Percentiles rank a stretch among this genome's conserved stretches.
Conservation (phyloP, 2,113 vertebrate genomes). For the Carassius auratus region DNA sequence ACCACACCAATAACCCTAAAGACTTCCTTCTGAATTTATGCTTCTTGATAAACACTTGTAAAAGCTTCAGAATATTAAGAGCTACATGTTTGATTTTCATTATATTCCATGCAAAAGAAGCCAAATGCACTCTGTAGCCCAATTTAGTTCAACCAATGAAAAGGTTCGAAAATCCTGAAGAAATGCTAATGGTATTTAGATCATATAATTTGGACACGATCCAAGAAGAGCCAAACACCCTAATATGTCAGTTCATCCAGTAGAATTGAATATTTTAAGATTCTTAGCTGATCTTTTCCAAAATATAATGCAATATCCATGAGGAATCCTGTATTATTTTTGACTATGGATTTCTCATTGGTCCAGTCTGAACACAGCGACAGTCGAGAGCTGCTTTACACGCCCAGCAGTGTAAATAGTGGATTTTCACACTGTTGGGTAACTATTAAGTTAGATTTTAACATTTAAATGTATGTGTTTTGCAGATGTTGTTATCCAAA, state of each 20-base stretch:
- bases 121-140: not conserved
- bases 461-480: not conserved
- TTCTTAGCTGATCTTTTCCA: not conserved
- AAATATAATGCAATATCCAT: not conserved
- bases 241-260: not conserved
- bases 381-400: slow-evolving; percentile 1
- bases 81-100: not conserved
- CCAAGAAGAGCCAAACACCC: not conserved
- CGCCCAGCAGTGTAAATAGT: slow-evolving; percentile 12
- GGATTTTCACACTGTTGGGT: not conserved
- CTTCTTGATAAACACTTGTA: not conserved
- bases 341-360: not conserved
- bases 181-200: not conserved
- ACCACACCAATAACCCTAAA: not conserved
- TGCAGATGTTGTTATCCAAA: not conserved
- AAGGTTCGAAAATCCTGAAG: not conserved
- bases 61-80: not conserved
- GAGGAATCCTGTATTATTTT: not conserved
- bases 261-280: not conserved
- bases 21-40: not conserved
- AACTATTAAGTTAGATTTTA: not conserved
- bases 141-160: not conserved
- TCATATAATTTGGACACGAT: not conserved
- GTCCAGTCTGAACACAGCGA: not conserved
- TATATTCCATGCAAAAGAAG: not conserved